Evolutionary conservation across 2,888 invertebrate genomes (phyloP), one percentile per base, ranked within the genome.

Genomic region (Phasia obesa): DNA sequence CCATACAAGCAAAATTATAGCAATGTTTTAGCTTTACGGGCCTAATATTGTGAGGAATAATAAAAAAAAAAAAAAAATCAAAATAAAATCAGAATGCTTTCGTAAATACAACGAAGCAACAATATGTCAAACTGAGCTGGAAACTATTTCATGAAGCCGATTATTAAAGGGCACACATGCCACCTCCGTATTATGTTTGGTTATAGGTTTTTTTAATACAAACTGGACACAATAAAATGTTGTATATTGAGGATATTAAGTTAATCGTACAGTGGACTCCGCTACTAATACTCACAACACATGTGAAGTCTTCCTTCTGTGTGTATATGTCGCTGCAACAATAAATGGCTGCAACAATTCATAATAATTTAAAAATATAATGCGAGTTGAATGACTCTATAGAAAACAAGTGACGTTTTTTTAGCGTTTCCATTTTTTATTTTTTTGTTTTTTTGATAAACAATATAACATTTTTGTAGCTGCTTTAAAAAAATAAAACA

Each of bases 331-430:
- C 11, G 23, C 35, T 57, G 57, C 55, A 81, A 67, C 64, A 53
- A 53, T 42, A 49, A 64, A 60, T 67, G 60, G 55, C 71, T 31
- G 47, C 44, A 38, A 60, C n/a, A 75, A 76, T 23, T n/a, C 19
- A 76, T 67, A 31, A 57, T 57, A 64, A 57, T 71, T 71, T 60
- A 53, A 42, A 64, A 62, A 64, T 25, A 27, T 77, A 69, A 73
- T 57, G 27, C 55, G 21, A 78, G 82, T 78, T 78, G 77, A 77
- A 77, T 82, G 82, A 82, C 82, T 77, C 70, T 65, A 44, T 67
- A 27, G 38, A 51, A 51, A 69, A 73, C 51, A 67, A 77, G 77
- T 82, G 77, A 67, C 67, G 73, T 73, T 82, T 77, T 35, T 81
- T 71, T 73, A 60, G 47, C 57, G 47, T 49, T 55, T 62, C 4